Evolutionary conservation across 2,113 vertebrate genomes (phyloP).

Genomic region (Lampris megalopsis): DNA sequence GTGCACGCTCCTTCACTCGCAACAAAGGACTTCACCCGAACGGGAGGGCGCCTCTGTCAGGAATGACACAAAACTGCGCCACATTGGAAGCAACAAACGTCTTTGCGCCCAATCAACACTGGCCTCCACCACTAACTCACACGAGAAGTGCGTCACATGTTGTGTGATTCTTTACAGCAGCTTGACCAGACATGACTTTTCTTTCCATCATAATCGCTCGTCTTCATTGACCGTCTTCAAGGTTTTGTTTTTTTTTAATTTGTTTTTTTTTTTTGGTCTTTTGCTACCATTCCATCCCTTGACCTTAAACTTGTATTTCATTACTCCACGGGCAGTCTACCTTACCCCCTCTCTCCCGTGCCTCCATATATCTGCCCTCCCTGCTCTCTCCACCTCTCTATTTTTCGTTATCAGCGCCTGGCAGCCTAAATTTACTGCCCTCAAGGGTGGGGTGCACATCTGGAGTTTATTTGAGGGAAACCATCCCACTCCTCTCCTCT

Average conservation of each 20-base stretch:
- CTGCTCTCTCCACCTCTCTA: slow-evolving; percentile 9
- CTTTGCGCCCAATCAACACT: too few relatives aligned
- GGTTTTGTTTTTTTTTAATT: neutral
- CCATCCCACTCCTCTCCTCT: slow-evolving; percentile 67
- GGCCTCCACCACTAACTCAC: too few relatives aligned
- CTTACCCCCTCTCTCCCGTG: slow-evolving; percentile 36
- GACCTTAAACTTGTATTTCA: slow-evolving; percentile 44
- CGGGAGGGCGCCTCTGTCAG: neutral
- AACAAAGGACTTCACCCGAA: too few relatives aligned
- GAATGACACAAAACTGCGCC: neutral
- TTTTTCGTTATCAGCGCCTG: slow-evolving; percentile 80
- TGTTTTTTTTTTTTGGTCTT: neutral
- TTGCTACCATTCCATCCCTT: slow-evolving; percentile 20
- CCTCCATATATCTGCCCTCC: slow-evolving; percentile 45
- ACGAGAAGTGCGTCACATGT: too few relatives aligned
- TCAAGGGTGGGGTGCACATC: slow-evolving; percentile 84
- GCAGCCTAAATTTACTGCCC: slow-evolving; percentile 82
- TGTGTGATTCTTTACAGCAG: too few relatives aligned
- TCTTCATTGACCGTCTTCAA: too few relatives aligned
- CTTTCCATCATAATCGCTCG: too few relatives aligned
- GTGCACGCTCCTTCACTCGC: neutral
- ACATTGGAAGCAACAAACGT: too few relatives aligned
- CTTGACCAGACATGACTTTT: too few relatives aligned
- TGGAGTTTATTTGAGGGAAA: slow-evolving; percentile 82
- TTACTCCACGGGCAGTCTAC: slow-evolving; percentile 16